Conservation (phyloP, 1,140 invertebrate species). For the Orussus abietinus region DNA sequence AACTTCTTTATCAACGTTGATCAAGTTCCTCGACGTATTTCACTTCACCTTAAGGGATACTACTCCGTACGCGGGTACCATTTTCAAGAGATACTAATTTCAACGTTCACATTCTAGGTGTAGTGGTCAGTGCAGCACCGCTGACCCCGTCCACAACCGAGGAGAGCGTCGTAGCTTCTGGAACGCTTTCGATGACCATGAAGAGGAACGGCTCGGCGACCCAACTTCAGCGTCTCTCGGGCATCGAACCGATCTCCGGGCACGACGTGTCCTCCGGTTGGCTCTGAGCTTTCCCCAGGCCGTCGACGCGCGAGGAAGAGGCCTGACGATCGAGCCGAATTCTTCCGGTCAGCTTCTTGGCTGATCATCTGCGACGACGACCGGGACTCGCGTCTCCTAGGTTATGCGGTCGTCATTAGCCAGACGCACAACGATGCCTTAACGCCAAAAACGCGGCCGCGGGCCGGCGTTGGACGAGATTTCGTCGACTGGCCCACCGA, state of each 20-base stretch:
- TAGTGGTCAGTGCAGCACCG: too few relatives aligned
- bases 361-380: constrained; percentile 6
- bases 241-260: constrained; percentile 62
- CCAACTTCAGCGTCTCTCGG: constrained; percentile 56
- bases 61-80: too few relatives aligned
- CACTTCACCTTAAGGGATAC: too few relatives aligned
- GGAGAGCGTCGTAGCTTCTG: constrained; percentile 49
- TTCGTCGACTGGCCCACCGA: not conserved
- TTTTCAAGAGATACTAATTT: too few relatives aligned
- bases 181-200: constrained; percentile 34
- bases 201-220: constrained; percentile 52
- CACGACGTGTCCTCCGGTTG: constrained; percentile 61
- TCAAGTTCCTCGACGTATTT: too few relatives aligned
- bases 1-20: too few relatives aligned
- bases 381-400: constrained; percentile 7
- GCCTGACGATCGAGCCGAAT: not conserved
- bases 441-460: constrained; percentile 13
- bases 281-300: constrained; percentile 49
- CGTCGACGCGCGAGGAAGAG: not conserved
- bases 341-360: too few relatives aligned
- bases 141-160: constrained; percentile 57
- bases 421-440: constrained; percentile 49
- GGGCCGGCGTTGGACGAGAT: too few relatives aligned
- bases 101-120: too few relatives aligned
- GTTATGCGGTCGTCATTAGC: constrained; percentile 24